phyloP scores from a whole-genome alignment of 2,113 vertebrate genomes.

The Eleginops maclovinus region DNA sequence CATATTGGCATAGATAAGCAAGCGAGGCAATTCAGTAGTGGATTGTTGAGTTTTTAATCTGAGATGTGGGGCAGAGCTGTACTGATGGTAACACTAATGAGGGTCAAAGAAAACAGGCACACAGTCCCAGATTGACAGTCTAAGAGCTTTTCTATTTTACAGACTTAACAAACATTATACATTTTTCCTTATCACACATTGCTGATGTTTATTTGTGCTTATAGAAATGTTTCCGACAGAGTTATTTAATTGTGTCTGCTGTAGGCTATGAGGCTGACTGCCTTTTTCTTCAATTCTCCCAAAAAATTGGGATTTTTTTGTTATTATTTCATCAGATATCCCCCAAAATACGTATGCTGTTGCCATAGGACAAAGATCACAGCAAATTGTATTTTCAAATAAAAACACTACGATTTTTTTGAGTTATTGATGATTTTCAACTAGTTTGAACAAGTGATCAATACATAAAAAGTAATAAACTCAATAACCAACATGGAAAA shows the following conservation, averaged over 20 bases:
- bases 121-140: slow-evolving; percentile 21
- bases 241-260: neutral
- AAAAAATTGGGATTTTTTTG: no score
- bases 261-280: neutral
- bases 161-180: neutral
- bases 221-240: no score
- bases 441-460: neutral
- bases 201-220: neutral
- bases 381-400: neutral
- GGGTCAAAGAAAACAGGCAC: slow-evolving; percentile 7
- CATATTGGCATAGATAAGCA: neutral
- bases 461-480: neutral
- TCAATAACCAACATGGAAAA: neutral
- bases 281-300: neutral
- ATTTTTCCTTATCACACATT: neutral
- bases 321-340: no score
- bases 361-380: neutral
- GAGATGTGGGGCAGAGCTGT: neutral
- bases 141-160: slow-evolving; percentile 3
- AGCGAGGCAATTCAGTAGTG: neutral
- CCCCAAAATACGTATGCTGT: neutral
- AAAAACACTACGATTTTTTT: neutral
- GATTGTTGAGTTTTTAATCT: neutral
- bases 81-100: slow-evolving; percentile 16
- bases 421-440: neutral